Evolutionary conservation across 2,113 vertebrate species (phyloP), one percentile per base, ranked within the genome.

Genomic region (Microcebus griseorufus): DNA sequence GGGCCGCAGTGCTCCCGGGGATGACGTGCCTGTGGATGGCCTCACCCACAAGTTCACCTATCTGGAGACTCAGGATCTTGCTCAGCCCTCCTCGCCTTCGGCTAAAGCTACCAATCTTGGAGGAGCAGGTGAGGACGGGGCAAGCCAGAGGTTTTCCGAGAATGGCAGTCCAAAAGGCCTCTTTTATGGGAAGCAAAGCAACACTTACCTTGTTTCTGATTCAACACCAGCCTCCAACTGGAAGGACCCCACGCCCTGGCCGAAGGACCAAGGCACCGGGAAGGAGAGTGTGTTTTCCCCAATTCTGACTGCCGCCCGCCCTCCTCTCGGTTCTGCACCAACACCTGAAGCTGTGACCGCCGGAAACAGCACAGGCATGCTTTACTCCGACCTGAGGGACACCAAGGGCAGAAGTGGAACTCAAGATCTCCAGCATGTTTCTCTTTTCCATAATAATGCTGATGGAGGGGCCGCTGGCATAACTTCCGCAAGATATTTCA

Each of bases 331-430:
- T 25, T 62, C 60, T 39, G 18, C 7, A 3, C 93, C 53, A 48
- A 82, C 23, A 1, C 53, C 34, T 6, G 69, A 87, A 5, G 17
- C 84, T 4, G 0, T 5, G 0, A 16, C 48, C 7, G 6, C 29
- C 55, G 42, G 20, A 12, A 81, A 67, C 34, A 11, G 8, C 13
- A 0, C 4, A 0, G 25, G 9, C 4, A 0, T 17, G 32, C 32
- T 25, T 29, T 91, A 89, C 13, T 62, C 51, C 0, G 84, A 83
- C 20, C 16, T 0, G 0, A 0, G 3, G n/a, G 70, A 53, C 0
- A 2, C 20, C 0, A 8, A 78, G 22, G 60, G 4, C 85, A 84
- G 29, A 51, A 70, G 72, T 8, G 25, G 62, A 27, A 14, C 27
- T 25, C 67, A 16, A 20, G 62, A 91, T 0, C 1, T 3, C 62